Conservation (phyloP, 2,113 vertebrate species). For the Phodopus roborovskii region DNA sequence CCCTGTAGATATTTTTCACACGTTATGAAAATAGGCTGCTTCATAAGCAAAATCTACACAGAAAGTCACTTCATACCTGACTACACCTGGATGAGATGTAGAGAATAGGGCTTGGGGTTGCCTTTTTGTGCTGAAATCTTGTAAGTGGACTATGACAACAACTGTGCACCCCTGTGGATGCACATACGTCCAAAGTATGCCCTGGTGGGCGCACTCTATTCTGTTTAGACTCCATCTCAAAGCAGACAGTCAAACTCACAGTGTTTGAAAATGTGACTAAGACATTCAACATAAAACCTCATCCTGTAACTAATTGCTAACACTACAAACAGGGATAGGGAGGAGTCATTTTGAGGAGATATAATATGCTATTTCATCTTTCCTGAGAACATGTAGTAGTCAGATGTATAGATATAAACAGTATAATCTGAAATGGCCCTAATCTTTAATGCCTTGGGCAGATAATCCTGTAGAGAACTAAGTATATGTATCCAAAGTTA, state of each 20-base stretch:
- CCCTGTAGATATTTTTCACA: neutral
- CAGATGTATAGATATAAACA: neutral
- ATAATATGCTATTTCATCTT: neutral
- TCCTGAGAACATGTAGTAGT: neutral
- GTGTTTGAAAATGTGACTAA: neutral
- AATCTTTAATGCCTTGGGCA: neutral
- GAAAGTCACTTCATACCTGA: neutral
- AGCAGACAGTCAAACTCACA: neutral
- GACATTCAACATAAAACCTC: neutral
- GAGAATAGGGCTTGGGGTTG: neutral
- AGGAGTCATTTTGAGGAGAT: neutral
- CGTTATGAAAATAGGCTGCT: neutral
- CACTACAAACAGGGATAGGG: neutral
- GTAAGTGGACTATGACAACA: neutral
- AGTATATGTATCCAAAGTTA: neutral
- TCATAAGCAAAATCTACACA: neutral
- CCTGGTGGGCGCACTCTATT: neutral
- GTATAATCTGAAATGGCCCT: neutral
- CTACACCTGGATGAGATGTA: too few species aligned
- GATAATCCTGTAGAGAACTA: neutral
- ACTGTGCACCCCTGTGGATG: neutral
- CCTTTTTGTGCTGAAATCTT: neutral
- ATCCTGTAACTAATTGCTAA: neutral
- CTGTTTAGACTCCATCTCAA: neutral
- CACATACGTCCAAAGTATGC: neutral